Evolutionary conservation across 2,797 vertebrate species (phyloP).

Genomic region (Danio aesculapii): DNA sequence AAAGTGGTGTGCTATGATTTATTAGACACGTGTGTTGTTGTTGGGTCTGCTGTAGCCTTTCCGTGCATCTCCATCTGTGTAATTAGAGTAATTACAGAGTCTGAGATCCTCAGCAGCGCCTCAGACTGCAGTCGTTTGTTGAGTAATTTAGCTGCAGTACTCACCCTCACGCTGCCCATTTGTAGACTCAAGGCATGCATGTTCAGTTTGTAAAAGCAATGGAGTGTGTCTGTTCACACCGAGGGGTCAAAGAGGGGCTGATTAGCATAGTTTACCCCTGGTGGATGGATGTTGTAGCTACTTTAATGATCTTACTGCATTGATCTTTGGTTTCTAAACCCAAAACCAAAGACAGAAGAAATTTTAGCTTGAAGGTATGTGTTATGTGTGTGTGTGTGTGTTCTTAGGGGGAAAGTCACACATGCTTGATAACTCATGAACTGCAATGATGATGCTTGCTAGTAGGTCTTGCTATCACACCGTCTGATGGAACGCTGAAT

Average conservation of each 20-base stretch:
- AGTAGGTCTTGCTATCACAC: conserved; percentile 21
- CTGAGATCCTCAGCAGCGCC: conserved; percentile 23
- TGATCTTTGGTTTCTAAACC: not conserved
- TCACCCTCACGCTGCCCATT: conserved; percentile 27
- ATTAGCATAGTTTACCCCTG: not conserved
- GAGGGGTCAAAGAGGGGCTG: not conserved
- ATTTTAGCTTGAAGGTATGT: not conserved
- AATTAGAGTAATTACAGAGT: conserved; percentile 59
- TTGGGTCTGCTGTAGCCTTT: conserved; percentile 51
- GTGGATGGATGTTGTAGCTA: not conserved
- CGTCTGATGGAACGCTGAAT: conserved; percentile 34
- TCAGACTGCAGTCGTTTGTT: conserved; percentile 45
- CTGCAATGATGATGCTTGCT: conserved; percentile 10
- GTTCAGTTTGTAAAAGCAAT: not conserved
- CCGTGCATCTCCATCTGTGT: conserved; percentile 50
- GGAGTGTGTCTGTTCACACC: not conserved
- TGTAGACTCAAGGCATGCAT: not conserved
- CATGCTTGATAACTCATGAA: conserved; percentile 9
- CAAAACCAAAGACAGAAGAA: not conserved
- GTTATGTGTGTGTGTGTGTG: not conserved
- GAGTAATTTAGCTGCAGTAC: conserved; percentile 43
- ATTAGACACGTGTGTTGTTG: conserved; percentile 40
- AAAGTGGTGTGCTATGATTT: conserved; percentile 8
- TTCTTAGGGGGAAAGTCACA: conserved; percentile 1
- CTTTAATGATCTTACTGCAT: too few species aligned